These are phyloP conservation scores for western clawed frog (Xenopus tropicalis) DNA, from an alignment of 2,113 vertebrate genomes.

Conservation along the genomic window DNA sequence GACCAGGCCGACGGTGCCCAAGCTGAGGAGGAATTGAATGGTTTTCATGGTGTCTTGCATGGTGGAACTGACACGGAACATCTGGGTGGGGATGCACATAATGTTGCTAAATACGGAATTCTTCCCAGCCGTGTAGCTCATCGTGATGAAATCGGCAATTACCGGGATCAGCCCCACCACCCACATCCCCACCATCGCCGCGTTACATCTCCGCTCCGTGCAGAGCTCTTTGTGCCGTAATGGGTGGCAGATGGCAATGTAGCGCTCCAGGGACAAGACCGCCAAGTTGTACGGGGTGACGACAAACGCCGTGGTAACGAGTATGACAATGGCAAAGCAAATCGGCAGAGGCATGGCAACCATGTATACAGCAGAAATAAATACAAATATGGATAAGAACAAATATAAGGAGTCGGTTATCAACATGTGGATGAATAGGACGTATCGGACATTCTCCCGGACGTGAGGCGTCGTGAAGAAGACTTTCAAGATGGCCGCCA, in stretches of 20 bases:
- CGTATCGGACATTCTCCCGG: conserved; percentile 62
- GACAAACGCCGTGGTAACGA: not conserved
- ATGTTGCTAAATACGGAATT: not conserved
- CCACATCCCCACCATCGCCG: not conserved
- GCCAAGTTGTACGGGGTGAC: conserved; percentile 18
- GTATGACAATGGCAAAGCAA: not conserved
- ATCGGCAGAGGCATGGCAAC: not conserved
- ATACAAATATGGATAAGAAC: conserved; percentile 57
- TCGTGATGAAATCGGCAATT: not conserved
- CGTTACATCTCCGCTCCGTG: not conserved
- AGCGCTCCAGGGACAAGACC: conserved; percentile 19
- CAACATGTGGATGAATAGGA: conserved; percentile 68
- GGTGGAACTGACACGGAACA: not conserved
- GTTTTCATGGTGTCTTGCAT: not conserved
- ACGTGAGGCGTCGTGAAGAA: conserved; percentile 62
- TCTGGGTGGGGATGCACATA: too few relatives aligned
- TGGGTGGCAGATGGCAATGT: conserved; percentile 10
- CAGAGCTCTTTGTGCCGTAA: not conserved
- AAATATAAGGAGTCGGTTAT: conserved; percentile 65
- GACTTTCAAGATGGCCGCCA: conserved; percentile 59
- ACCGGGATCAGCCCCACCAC: not conserved
- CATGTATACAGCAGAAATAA: not conserved
- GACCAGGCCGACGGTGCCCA: conserved; percentile 6
- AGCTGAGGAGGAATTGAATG: not conserved
- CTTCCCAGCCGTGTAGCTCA: not conserved